Evolutionary conservation across 2,113 vertebrate genomes (phyloP), one percentile per base, ranked within the genome.

Genomic region (Labrus mixtus): DNA sequence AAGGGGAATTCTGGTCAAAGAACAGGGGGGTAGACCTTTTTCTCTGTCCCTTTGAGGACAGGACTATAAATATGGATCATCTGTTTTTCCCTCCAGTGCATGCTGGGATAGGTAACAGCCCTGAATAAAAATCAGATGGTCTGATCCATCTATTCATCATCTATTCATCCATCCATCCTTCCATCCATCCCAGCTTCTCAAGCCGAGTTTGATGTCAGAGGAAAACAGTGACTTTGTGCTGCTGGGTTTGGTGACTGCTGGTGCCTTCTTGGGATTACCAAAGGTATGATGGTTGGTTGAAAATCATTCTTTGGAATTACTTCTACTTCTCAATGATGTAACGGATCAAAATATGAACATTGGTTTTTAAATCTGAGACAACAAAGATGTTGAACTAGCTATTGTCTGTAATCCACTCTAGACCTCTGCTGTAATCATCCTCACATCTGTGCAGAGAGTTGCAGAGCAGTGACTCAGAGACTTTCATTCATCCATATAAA

Each of bases 351-450:
- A 37, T 17, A 22, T 36, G 22, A 61, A 25, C 29, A 6, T 57
- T 25, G 4, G 13, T 66, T 45, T 73, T 62, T 16, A 48, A 57
- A 55, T 22, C 37, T 55, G 16, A 20, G 19, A 48, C 25, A 19
- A 17, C 6, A 22, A 56, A 17, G 41, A 16, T 41, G 53, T 62
- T n/a, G 54, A 46, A 37, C 12, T 29, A 15, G 6, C 20, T 60
- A 3, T 57, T 23, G 36, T 29, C 19, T 84, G 59, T 81, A 84
- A 87, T 79, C 84, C 53, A 25, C 55, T 33, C 25, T 10, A 13
- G 36, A 22, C 53, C 29, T 36, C 48, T 55, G 64, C 53, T 67
- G 50, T 71, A 75, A 68, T 65, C 71, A 53, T 71, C 29, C 33
- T 53, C 46, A 55, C 68, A 84, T 76, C 76, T 72, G 76, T 74